Conservation (phyloP, 2,888 invertebrate genomes). For the Synanthedon formicaeformis region DNA sequence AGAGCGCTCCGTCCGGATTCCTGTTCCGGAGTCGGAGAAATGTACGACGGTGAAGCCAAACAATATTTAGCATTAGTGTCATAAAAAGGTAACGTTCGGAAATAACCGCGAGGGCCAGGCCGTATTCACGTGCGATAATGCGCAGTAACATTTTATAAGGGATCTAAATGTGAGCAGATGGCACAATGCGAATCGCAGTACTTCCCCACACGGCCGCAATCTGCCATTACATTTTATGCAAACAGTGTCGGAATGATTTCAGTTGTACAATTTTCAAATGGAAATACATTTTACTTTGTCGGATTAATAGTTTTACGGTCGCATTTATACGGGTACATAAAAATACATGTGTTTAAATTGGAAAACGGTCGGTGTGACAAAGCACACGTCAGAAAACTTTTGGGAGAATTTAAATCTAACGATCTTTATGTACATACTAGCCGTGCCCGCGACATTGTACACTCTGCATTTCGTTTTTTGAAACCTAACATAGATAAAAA, state of each 20-base stretch:
- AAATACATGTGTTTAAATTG: background rate
- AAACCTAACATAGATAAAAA: no score
- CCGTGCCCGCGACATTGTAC: no score
- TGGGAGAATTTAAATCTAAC: no score
- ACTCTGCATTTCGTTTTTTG: no score
- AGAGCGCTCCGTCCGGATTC: background rate
- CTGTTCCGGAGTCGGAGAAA: constrained; percentile 23
- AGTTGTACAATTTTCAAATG: constrained; percentile 7
- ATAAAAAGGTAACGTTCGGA: constrained; percentile 60
- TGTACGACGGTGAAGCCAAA: constrained; percentile 45
- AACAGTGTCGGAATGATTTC: constrained; percentile 13
- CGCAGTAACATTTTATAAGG: constrained; percentile 68
- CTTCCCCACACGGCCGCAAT: constrained; percentile 55
- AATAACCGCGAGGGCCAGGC: constrained; percentile 51
- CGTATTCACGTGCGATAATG: constrained; percentile 64
- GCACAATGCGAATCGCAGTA: constrained; percentile 58
- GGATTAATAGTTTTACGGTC: background rate
- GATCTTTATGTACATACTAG: no score
- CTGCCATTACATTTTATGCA: constrained; percentile 63
- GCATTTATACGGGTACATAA: background rate
- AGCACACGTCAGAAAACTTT: no score
- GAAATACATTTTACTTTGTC: constrained; percentile 9
- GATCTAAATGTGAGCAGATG: constrained; percentile 67
- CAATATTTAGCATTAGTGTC: constrained; percentile 62
- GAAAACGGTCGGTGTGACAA: no score